phyloP scores from a whole-genome alignment of 2,888 invertebrate genomes.

The Xestia ashworthii region DNA sequence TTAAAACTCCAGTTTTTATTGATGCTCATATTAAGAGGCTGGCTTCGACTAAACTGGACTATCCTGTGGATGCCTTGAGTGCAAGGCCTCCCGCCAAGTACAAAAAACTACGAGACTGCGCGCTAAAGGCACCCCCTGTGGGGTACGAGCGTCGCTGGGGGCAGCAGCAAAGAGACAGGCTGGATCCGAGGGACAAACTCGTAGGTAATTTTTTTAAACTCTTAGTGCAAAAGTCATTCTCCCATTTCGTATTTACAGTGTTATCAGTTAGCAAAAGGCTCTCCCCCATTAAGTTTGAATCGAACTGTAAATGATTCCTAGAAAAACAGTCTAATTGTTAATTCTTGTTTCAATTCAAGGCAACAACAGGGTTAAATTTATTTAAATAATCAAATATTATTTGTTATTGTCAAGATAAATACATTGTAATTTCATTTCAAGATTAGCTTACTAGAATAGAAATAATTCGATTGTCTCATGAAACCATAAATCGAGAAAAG shows the following conservation, averaged over 20 bases:
- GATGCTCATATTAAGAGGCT: too few species aligned
- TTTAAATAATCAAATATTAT: background rate
- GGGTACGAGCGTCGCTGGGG: too few species aligned
- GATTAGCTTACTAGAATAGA: background rate
- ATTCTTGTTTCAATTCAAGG: conserved; percentile 1
- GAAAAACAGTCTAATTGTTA: background rate
- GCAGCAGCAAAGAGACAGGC: too few species aligned
- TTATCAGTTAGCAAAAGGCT: background rate
- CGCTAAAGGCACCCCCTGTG: too few species aligned
- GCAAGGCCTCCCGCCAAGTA: too few species aligned
- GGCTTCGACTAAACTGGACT: too few species aligned
- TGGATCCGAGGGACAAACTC: too few species aligned
- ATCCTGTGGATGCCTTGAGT: too few species aligned
- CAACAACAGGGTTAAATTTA: background rate
- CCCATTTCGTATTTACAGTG: background rate
- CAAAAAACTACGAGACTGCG: too few species aligned
- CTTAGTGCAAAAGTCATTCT: too few species aligned
- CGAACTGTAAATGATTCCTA: background rate
- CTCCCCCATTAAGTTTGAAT: background rate
- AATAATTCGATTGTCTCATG: background rate
- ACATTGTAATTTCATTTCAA: background rate
- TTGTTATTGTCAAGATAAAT: background rate
- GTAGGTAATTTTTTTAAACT: too few species aligned
- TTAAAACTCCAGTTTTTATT: too few species aligned
- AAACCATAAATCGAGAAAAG: background rate